A percentile compares a stretch with the other conserved stretches of the same genome.
Conservation (phyloP, 2,113 vertebrate genomes). For the Lichenostomus cassidix region DNA sequence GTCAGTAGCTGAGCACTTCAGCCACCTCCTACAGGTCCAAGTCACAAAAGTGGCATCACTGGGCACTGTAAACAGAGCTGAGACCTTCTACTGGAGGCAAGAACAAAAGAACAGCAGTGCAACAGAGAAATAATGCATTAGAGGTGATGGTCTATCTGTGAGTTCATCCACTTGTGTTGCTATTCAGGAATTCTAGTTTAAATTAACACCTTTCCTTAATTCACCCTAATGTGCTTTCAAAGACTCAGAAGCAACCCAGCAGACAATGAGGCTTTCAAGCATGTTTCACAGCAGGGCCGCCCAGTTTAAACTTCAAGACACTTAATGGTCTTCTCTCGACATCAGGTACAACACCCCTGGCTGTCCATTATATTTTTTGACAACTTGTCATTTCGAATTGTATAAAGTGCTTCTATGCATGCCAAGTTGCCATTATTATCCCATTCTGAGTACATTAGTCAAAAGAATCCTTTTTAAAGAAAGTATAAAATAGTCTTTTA, state of each 20-base stretch:
- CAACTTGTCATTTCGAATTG: constrained; percentile 27
- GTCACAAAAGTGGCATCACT: neutral
- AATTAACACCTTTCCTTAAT: constrained; percentile 3
- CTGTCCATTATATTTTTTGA: constrained; percentile 16
- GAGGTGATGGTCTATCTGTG: neutral
- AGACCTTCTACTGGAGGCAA: neutral
- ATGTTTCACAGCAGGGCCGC: neutral
- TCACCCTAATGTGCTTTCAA: neutral
- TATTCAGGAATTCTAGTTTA: neutral
- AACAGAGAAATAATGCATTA: neutral
- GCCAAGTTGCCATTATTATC: constrained; percentile 10
- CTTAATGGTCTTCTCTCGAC: neutral
- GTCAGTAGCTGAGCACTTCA: neutral
- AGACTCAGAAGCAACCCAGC: neutral
- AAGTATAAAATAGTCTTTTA: neutral
- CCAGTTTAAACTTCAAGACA: neutral
- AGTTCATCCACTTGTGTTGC: neutral
- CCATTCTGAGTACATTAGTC: neutral
- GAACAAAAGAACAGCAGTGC: neutral
- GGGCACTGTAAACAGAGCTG: neutral
- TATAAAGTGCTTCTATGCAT: neutral
- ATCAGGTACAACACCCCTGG: neutral
- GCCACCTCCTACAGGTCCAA: neutral
- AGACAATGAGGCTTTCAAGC: neutral
- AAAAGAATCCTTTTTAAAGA: neutral